phyloP scores from a whole-genome alignment of 2,888 invertebrate species.

The Neria commutata region DNA sequence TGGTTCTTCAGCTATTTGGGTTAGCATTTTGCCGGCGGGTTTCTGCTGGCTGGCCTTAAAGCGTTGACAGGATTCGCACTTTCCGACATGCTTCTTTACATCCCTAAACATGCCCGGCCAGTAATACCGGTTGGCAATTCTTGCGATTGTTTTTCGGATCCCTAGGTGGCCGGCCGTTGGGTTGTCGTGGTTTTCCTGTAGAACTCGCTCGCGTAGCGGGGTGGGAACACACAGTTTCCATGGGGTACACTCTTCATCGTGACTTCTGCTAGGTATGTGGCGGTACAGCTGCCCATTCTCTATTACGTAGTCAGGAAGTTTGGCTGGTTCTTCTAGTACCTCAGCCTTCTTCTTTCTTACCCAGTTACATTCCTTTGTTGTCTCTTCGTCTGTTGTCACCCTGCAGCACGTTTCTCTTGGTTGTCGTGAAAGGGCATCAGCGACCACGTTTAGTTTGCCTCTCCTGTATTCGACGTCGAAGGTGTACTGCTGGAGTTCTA shows the following conservation, averaged over 20 bases:
- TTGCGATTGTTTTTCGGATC: too few species aligned
- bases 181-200: background rate
- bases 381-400: background rate
- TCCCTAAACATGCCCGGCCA: too few species aligned
- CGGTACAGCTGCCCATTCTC: background rate
- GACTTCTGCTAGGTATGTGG: background rate
- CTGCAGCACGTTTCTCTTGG: background rate
- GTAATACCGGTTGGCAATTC: too few species aligned
- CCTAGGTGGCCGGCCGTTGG: too few species aligned
- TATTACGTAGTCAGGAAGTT: background rate
- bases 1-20: too few species aligned
- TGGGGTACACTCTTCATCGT: background rate
- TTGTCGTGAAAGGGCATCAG: background rate
- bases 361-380: background rate
- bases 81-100: too few species aligned
- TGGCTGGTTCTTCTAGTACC: background rate
- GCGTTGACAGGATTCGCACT: too few species aligned
- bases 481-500: too few species aligned
- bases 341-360: background rate
- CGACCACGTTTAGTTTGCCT: background rate
- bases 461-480: background rate
- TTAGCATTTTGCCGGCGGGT: too few species aligned
- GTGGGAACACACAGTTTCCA: background rate
- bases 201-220: background rate
- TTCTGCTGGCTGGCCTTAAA: too few species aligned